Conservation (phyloP, 1,140 invertebrate species). For the Tachypleus tridentatus region DNA sequence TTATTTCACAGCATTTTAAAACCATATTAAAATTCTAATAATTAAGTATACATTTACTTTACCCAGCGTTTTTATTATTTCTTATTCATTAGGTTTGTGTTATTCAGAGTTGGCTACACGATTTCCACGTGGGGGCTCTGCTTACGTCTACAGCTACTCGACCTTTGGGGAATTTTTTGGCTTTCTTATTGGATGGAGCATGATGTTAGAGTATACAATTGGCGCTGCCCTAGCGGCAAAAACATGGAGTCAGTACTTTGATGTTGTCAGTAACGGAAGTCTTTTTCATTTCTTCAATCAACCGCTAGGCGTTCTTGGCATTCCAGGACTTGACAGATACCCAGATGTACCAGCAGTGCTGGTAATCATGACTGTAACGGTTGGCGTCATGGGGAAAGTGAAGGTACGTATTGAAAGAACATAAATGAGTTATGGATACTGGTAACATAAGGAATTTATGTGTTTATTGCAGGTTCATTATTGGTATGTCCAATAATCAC, state of each 20-base stretch:
- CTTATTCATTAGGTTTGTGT: conserved; percentile 29
- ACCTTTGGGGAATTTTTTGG: conserved; percentile 37
- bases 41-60: too few species aligned
- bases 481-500: too few species aligned
- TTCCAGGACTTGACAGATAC: conserved; percentile 8
- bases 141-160: conserved; percentile 39
- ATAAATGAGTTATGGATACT: too few species aligned
- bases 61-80: too few species aligned
- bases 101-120: conserved; percentile 39
- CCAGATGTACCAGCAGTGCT: conserved; percentile 11
- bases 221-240: conserved; percentile 17
- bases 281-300: neutral
- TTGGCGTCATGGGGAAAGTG: neutral
- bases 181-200: conserved; percentile 40
- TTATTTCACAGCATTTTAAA: too few species aligned
- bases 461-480: too few species aligned
- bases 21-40: too few species aligned
- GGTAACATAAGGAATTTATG: too few species aligned
- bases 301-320: conserved; percentile 2
- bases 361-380: neutral
- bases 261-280: conserved; percentile 7
- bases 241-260: conserved; percentile 16
- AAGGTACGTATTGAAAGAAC: neutral
- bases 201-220: conserved; percentile 33
- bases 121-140: conserved; percentile 37